phyloP scores from a whole-genome alignment of 2,797 vertebrate genomes.

The Cetoscarus ocellatus region DNA sequence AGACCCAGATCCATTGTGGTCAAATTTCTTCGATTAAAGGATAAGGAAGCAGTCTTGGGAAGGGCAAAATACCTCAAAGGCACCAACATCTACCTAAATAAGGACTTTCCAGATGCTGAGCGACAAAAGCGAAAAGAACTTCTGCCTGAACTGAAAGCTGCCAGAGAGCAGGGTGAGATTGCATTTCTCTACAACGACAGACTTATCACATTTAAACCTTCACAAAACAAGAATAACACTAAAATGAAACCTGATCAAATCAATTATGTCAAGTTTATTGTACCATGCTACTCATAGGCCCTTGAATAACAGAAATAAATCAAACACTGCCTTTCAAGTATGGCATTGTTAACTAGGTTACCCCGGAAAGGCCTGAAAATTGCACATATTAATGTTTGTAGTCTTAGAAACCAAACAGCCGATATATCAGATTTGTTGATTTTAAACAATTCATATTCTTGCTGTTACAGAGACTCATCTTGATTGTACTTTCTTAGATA shows the following conservation, averaged over 20 bases:
- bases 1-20: too few species aligned
- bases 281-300: too few species aligned
- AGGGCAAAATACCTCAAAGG: not conserved
- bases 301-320: not conserved
- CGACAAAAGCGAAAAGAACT: not conserved
- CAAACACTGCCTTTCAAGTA: not conserved
- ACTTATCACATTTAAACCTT: not conserved
- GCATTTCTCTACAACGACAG: too few species aligned
- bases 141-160: not conserved
- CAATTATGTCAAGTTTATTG: too few species aligned
- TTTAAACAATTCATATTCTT: not conserved
- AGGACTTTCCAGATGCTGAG: not conserved
- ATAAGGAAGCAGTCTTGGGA: too few species aligned
- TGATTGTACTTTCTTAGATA: not conserved
- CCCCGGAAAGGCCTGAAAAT: not conserved
- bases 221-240: not conserved
- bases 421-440: not conserved
- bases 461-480: not conserved
- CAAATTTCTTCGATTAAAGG: too few species aligned
- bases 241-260: not conserved
- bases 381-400: not conserved
- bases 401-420: not conserved
- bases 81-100: not conserved
- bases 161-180: not conserved
- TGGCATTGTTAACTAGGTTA: not conserved